These are phyloP conservation scores for Lasioglossum marginatum DNA, from an alignment of 2,888 invertebrate species.

Conservation along the genomic window DNA sequence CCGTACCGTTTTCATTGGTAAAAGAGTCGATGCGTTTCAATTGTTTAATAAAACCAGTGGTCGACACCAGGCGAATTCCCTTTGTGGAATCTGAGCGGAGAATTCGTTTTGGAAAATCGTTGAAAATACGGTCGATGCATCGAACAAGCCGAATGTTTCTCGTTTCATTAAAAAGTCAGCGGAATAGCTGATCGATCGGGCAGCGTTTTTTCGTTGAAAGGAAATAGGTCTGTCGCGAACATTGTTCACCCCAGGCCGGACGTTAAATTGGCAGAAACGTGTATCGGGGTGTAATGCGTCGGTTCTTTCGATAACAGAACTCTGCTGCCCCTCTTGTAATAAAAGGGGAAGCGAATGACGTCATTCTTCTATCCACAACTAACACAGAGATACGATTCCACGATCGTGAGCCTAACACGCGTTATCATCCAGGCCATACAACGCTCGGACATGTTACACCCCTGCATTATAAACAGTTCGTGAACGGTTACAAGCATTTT, in stretches of 20 bases:
- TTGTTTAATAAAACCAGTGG: background rate
- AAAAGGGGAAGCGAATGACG: constrained; percentile 60
- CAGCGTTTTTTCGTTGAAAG: background rate
- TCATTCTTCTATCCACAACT: constrained; percentile 48
- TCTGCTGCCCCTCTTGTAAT: constrained; percentile 51
- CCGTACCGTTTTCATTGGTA: background rate
- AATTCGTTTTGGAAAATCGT: background rate
- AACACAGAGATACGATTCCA: constrained; percentile 20
- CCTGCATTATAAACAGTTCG: constrained; percentile 35
- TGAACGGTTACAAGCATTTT: constrained; percentile 1
- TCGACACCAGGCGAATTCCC: background rate
- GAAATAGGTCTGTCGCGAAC: constrained; percentile 53
- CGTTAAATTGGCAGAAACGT: constrained; percentile 55
- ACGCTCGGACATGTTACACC: constrained; percentile 9
- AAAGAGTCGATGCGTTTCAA: background rate
- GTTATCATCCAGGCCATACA: background rate
- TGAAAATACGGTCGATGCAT: background rate
- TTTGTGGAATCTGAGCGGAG: background rate
- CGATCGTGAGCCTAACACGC: constrained; percentile 6
- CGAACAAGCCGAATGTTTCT: background rate
- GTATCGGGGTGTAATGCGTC: constrained; percentile 49
- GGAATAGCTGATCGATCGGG: constrained; percentile 1
- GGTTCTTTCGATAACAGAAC: constrained; percentile 57
- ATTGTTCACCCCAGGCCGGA: constrained; percentile 51
- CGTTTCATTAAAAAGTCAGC: constrained; percentile 1